These are phyloP conservation scores for Yponomeuta plumbellus DNA, from an alignment of 2,888 invertebrate species.

Conservation along the genomic window DNA sequence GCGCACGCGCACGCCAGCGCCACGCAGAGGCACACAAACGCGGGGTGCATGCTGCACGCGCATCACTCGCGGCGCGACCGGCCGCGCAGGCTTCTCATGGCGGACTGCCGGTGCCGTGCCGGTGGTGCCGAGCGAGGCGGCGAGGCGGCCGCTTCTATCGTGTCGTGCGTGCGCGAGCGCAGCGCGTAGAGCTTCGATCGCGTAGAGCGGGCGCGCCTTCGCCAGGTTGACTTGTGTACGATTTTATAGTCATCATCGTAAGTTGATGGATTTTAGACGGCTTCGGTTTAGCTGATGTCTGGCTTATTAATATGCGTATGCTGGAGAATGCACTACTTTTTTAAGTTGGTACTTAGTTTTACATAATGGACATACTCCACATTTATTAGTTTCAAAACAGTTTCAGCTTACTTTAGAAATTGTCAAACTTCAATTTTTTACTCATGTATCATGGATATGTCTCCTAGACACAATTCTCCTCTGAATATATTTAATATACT, in stretches of 20 bases:
- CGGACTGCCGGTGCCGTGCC: slow-evolving; percentile 45
- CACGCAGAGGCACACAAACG: slow-evolving; percentile 53
- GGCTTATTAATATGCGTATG: no score
- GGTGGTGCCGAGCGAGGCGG: slow-evolving; percentile 58
- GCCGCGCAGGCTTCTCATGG: slow-evolving; percentile 55
- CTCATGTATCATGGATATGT: no score
- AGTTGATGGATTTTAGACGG: not conserved
- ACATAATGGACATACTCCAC: no score
- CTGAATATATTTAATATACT: no score
- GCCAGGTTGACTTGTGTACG: not conserved
- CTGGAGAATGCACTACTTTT: no score
- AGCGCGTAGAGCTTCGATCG: not conserved
- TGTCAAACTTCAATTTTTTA: no score
- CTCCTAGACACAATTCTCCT: no score
- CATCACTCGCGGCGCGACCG: slow-evolving; percentile 68
- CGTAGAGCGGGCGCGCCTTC: not conserved
- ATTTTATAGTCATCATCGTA: not conserved
- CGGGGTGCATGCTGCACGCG: slow-evolving; percentile 64
- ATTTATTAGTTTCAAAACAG: no score
- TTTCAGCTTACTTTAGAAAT: no score
- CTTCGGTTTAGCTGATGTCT: not conserved
- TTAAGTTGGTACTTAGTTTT: no score
- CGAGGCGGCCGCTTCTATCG: slow-evolving; percentile 40
- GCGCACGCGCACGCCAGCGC: slow-evolving; percentile 44
- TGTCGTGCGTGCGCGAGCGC: not conserved